Conservation (phyloP, 2,797 vertebrate species). For the Gadopsis bispinosus region DNA sequence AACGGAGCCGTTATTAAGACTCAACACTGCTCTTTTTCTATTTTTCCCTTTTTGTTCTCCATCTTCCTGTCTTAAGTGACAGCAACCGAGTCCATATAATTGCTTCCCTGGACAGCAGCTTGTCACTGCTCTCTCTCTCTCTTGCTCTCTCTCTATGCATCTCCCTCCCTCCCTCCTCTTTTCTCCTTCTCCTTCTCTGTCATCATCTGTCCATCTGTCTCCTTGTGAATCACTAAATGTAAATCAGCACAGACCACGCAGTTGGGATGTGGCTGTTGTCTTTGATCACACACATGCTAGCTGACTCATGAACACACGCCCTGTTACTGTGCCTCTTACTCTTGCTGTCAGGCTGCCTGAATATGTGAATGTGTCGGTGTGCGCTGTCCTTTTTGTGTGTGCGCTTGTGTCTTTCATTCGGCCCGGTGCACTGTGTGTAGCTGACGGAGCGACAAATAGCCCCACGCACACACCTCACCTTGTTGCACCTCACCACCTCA, state of each 20-base stretch:
- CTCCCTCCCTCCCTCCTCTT: neutral
- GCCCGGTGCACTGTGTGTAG: constrained; percentile 22
- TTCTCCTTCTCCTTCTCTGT: constrained; percentile 27
- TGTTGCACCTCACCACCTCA: neutral
- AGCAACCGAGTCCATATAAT: constrained; percentile 65
- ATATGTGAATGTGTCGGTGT: constrained; percentile 16
- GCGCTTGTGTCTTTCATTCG: constrained; percentile 31
- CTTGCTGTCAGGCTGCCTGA: constrained; percentile 24
- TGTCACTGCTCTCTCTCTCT: constrained; percentile 47
- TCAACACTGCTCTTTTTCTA: constrained; percentile 36
- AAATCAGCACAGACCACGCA: constrained; percentile 69
- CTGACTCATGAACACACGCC: constrained; percentile 3
- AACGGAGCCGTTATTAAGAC: constrained; percentile 40
- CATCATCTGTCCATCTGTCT: constrained; percentile 74
- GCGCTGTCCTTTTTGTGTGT: constrained; percentile 21
- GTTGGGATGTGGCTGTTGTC: constrained; percentile 61
- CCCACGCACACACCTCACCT: neutral
- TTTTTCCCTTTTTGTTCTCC: constrained; percentile 47
- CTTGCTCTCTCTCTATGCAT: neutral
- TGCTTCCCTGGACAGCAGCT: constrained; percentile 74
- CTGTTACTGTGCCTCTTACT: constrained; percentile 20
- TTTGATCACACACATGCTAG: constrained; percentile 49
- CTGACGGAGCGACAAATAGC: constrained; percentile 37
- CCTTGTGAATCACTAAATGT: constrained; percentile 70
- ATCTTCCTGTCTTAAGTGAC: constrained; percentile 55